Evolutionary conservation across 2,113 vertebrate genomes (phyloP).

Genomic region (Chaetodon auriga): DNA sequence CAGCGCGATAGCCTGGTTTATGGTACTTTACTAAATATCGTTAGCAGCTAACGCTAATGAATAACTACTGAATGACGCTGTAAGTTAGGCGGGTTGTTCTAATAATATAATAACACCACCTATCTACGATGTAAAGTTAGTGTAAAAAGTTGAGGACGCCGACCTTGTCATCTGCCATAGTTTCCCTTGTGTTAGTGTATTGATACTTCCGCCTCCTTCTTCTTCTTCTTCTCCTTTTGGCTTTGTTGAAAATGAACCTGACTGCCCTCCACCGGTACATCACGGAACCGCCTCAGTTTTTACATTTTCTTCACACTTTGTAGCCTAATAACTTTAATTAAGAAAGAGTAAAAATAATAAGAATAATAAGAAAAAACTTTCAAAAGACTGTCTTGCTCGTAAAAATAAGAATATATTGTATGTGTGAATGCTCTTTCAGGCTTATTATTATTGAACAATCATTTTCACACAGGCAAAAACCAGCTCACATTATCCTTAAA

Average conservation of each 20-base stretch:
- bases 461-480: background rate
- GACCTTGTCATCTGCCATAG: slow-evolving; percentile 83
- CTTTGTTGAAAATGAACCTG: background rate
- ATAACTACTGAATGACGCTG: too few relatives aligned
- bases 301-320: background rate
- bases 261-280: slow-evolving; percentile 32
- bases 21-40: background rate
- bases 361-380: background rate
- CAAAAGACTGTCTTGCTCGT: background rate
- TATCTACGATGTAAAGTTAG: background rate
- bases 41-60: background rate
- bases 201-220: background rate
- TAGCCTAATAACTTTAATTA: background rate
- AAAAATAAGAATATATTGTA: background rate
- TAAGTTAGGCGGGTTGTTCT: background rate
- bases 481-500: background rate
- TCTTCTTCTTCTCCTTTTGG: slow-evolving; percentile 8
- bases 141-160: background rate
- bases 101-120: background rate
- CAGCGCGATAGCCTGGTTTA: background rate
- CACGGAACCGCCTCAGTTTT: background rate
- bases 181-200: background rate
- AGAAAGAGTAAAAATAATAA: background rate
- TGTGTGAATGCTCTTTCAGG: background rate
- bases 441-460: background rate